These are phyloP conservation scores for Opisthocomus hoazin DNA, from an alignment of 2,113 vertebrate genomes.

Conservation along the genomic window DNA sequence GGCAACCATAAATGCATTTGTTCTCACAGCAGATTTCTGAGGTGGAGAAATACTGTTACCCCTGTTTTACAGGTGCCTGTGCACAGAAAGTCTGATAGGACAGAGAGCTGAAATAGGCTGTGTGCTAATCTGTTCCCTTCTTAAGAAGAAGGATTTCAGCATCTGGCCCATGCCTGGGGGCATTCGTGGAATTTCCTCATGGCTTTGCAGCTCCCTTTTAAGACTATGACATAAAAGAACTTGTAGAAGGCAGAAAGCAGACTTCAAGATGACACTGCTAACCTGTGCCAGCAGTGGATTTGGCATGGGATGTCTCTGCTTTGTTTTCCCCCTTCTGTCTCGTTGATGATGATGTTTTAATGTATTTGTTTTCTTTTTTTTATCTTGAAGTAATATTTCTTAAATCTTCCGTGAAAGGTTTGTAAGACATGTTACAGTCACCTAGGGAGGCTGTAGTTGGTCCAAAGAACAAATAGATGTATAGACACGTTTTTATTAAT, in stretches of 20 bases:
- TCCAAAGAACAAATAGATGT: slow-evolving; percentile 58
- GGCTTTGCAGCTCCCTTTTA: background rate
- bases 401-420: slow-evolving; percentile 46
- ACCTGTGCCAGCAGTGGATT: background rate
- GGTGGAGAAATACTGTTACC: background rate
- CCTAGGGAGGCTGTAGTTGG: slow-evolving; percentile 25
- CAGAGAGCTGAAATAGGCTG: background rate
- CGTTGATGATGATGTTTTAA: slow-evolving; percentile 12
- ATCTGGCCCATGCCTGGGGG: background rate
- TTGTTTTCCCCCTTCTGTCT: background rate
- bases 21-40: background rate
- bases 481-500: slow-evolving; percentile 40
- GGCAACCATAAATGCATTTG: background rate
- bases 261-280: background rate
- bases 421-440: slow-evolving; percentile 30
- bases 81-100: background rate
- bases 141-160: background rate
- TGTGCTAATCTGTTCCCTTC: background rate
- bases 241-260: background rate
- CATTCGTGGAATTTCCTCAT: background rate
- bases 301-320: background rate
- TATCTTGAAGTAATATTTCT: slow-evolving; percentile 12
- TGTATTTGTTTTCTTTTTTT: slow-evolving; percentile 16
- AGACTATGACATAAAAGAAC: background rate
- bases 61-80: background rate